phyloP scores from a whole-genome alignment of 1,140 invertebrate species.

The Oreohelix idahoensis region DNA sequence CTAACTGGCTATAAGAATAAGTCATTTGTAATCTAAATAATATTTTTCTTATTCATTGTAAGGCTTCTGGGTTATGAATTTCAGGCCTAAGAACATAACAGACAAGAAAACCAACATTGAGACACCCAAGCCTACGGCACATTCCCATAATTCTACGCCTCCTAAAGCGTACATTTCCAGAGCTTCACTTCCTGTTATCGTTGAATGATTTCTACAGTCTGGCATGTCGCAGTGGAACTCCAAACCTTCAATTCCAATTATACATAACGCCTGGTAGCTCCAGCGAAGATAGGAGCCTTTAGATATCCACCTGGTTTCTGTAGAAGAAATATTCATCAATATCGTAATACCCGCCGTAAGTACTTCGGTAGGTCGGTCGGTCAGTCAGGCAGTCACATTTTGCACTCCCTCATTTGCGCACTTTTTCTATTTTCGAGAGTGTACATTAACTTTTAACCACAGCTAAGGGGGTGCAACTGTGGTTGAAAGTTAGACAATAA shows the following conservation, averaged over 20 bases:
- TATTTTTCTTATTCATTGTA: conserved; percentile 54
- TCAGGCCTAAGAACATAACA: conserved; percentile 58
- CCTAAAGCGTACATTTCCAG: conserved; percentile 57
- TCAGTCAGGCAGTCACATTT: too few species aligned
- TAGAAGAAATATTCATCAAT: too few species aligned
- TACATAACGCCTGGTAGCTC: conserved; percentile 61
- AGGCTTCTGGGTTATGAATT: conserved; percentile 63
- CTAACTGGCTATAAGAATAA: too few species aligned
- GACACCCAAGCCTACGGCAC: conserved; percentile 48
- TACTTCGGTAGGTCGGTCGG: too few species aligned
- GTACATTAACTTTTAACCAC: too few species aligned
- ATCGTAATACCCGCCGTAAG: too few species aligned
- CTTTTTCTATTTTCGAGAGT: too few species aligned
- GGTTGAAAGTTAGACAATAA: too few species aligned
- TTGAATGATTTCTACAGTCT: conserved; percentile 42
- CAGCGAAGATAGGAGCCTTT: conserved; percentile 63
- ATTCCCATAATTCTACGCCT: conserved; percentile 50
- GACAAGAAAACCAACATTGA: conserved; percentile 55
- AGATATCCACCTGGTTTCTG: conserved; percentile 64
- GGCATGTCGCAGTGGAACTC: conserved; percentile 51
- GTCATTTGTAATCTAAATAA: too few species aligned
- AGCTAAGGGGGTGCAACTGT: too few species aligned
- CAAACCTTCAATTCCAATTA: conserved; percentile 52
- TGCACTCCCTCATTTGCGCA: too few species aligned
- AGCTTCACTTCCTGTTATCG: conserved; percentile 53